Evolutionary conservation across 2,888 invertebrate genomes (phyloP).

Genomic region (Aspidapion aeneum): DNA sequence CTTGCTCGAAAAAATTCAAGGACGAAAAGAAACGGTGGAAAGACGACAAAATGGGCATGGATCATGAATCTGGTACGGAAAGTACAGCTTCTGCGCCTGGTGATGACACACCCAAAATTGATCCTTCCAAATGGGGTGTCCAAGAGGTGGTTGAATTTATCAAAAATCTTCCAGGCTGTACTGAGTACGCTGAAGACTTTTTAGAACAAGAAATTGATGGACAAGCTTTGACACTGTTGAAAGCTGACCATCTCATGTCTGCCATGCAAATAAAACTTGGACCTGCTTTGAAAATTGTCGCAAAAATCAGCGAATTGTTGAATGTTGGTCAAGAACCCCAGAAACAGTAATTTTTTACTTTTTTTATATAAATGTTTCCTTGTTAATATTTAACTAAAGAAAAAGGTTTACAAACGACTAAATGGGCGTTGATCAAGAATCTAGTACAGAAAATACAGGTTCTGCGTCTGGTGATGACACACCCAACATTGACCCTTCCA

Average conservation of each 20-base stretch:
- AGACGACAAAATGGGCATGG: conserved; percentile 45
- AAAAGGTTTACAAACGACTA: conserved; percentile 43
- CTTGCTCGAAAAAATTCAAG: conserved; percentile 56
- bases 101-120: conserved; percentile 54
- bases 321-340: conserved; percentile 54
- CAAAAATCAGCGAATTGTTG: conserved; percentile 81
- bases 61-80: conserved; percentile 49
- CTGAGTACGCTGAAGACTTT: conserved; percentile 92
- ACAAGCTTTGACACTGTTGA: conserved; percentile 85
- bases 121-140: conserved; percentile 67
- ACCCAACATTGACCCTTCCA: conserved; percentile 58
- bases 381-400: conserved; percentile 33
- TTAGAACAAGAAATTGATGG: conserved; percentile 95
- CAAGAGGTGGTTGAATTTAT: conserved; percentile 88
- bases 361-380: not conserved
- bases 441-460: conserved; percentile 48
- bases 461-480: conserved; percentile 47
- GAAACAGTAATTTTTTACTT: too few species aligned
- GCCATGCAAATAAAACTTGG: conserved; percentile 95
- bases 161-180: conserved; percentile 83
- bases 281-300: conserved; percentile 93
- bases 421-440: conserved; percentile 48
- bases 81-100: conserved; percentile 44
- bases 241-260: conserved; percentile 91
- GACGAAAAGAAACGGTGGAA: conserved; percentile 44